A percentile compares a stretch with the other conserved stretches of the same genome.
Evolutionary conservation across 2,797 vertebrate species (phyloP).

Genomic region (Coregonus suidteri): DNA sequence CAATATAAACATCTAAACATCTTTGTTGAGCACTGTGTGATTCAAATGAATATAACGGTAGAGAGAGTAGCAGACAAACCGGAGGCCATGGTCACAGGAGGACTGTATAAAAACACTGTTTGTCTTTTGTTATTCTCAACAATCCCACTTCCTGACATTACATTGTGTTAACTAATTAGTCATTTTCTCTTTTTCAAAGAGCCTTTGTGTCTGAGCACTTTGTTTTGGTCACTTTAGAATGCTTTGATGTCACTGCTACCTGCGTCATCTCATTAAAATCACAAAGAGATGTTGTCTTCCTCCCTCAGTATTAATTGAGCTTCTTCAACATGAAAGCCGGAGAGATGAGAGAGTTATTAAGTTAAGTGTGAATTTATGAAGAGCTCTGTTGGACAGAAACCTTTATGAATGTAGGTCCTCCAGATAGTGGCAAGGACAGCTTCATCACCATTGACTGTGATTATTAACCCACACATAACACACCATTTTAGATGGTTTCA

Average conservation of each 20-base stretch:
- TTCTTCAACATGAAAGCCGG: slow-evolving; percentile 11
- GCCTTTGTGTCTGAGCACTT: slow-evolving; percentile 35
- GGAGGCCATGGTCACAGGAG: slow-evolving; percentile 40
- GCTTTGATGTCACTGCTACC: slow-evolving; percentile 32
- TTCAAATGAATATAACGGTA: too few species aligned
- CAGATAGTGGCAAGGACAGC: slow-evolving; percentile 10
- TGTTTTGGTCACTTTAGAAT: slow-evolving; percentile 30
- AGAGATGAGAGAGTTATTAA: slow-evolving; percentile 5
- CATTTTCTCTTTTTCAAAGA: slow-evolving; percentile 39
- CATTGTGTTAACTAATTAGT: slow-evolving; percentile 54
- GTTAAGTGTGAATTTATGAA: slow-evolving; percentile 34
- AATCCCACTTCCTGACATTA: slow-evolving; percentile 43
- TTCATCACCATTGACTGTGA: neutral
- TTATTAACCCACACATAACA: neutral
- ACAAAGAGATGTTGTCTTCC: slow-evolving; percentile 20
- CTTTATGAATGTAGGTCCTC: slow-evolving; percentile 13
- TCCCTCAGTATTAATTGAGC: slow-evolving; percentile 28
- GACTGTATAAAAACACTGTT: slow-evolving; percentile 54
- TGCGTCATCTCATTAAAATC: slow-evolving; percentile 35
- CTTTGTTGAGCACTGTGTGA: neutral
- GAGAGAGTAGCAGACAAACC: slow-evolving; percentile 11
- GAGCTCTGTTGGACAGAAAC: slow-evolving; percentile 32
- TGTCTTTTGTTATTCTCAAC: slow-evolving; percentile 51
- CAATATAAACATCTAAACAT: neutral
- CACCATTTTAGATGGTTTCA: too few species aligned